Percentiles rank a stretch among this genome's conserved stretches.
Evolutionary conservation across 2,113 vertebrate genomes (phyloP).

Genomic region (Procavia capensis): DNA sequence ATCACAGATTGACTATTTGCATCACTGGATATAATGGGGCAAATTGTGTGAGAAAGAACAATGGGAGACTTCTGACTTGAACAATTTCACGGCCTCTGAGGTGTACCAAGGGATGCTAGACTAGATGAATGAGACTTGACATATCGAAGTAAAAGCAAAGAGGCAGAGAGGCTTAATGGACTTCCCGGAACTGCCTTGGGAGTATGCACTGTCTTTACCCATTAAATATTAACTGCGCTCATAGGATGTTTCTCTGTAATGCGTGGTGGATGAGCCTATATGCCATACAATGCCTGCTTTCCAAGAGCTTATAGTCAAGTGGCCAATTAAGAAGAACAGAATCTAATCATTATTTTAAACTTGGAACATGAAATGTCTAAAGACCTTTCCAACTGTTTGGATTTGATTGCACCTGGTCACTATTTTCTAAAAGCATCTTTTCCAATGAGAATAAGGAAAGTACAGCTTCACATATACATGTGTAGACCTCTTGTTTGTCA

Average conservation of each 20-base stretch:
- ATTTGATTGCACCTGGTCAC: background rate
- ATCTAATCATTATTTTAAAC: rapidly evolving
- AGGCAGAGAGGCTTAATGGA: background rate
- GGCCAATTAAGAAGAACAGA: rapidly evolving
- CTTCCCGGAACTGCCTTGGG: background rate
- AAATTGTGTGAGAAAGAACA: background rate
- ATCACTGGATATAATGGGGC: rapidly evolving
- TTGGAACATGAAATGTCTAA: rapidly evolving
- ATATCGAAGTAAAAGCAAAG: background rate
- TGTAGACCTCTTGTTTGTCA: rapidly evolving
- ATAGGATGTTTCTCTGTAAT: rapidly evolving
- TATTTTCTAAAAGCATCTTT: background rate
- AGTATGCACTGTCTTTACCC: rapidly evolving
- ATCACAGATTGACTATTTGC: background rate
- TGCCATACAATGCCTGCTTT: background rate
- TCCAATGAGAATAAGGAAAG: background rate
- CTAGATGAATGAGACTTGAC: constrained; percentile 36
- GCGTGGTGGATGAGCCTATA: rapidly evolving
- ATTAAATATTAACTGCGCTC: background rate
- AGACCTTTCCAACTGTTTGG: background rate
- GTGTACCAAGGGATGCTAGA: rapidly evolving
- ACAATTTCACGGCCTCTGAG: background rate
- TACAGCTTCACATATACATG: rapidly evolving
- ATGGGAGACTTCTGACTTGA: background rate
- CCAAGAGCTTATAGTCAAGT: background rate